Evolutionary conservation across 2,113 vertebrate genomes (phyloP), one percentile per base, ranked within the genome.

Genomic region (Castor canadensis): DNA sequence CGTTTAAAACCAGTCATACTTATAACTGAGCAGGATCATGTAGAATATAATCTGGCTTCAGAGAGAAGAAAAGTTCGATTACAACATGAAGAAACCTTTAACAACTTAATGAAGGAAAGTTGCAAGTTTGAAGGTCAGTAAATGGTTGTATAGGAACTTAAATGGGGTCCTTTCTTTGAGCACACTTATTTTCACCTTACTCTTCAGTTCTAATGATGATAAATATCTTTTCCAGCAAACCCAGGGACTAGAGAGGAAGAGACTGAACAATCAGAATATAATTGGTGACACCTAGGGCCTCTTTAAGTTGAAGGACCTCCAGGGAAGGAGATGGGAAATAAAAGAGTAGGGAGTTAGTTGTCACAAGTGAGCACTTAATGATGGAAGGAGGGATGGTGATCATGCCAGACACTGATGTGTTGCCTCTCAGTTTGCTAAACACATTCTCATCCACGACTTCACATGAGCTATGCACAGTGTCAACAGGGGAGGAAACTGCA

Each of bases 21-120:
- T 83, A 43, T 97, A 72, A 98, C 98, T 45, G 13, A 95, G 56
- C 96, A 98, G 89, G 98, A 99, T 82, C 94, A 89, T 7, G 54
- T 98, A 73, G 98, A 99, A 89, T 95, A 99, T 47, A 96, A 89
- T 12, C 96, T 99, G 87, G 99, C 99, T 77, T 88, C 96, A 9
- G 98, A 99, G 72, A 98, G 98, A 96, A 98, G 98, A 80, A 98
- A 97, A 96, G 98, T 99, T 54, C 96, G 98, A 22, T 95, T 99
- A 30, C 97, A 98, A 67, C 98, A 99, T 35, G 96, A 98, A 77
- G 93, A 97, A 15, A 96, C 96, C 40, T 98, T 99, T 69, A 98
- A 97, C 79, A 98, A 96, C 82, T 92, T 99, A 19, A 98, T 98
- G 97, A 96, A 97, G 93, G 98, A 98, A 81, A 97, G 91, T 79